Conservation (phyloP, 2,113 vertebrate species). For the Dryoscopus gambensis region DNA sequence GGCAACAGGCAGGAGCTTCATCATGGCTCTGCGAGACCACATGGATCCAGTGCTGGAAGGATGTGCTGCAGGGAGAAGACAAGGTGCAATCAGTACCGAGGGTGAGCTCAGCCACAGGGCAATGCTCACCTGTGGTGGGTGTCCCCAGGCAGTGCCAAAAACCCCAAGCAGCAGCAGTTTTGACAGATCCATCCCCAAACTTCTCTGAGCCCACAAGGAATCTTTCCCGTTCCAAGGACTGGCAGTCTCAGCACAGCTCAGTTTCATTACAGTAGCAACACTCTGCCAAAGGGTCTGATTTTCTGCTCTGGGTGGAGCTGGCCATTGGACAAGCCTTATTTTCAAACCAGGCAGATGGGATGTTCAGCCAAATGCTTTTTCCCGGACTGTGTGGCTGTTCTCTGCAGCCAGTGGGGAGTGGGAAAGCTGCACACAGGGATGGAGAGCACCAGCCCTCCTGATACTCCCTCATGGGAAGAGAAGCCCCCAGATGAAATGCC, state of each 20-base stretch:
- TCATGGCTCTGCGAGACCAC: neutral
- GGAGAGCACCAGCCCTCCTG: neutral
- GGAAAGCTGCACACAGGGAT: neutral
- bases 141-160: neutral
- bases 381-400: neutral
- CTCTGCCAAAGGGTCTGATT: constrained; percentile 38
- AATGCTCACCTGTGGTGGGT: neutral
- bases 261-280: neutral
- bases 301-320: constrained; percentile 53
- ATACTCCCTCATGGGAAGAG: accelerated
- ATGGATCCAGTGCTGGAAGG: neutral
- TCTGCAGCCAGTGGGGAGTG: neutral
- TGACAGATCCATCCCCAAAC: neutral
- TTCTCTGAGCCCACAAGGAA: neutral
- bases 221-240: neutral
- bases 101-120: neutral
- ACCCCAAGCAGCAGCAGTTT: neutral
- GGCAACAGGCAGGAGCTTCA: constrained; percentile 56
- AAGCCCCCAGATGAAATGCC: neutral
- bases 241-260: neutral
- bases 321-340: constrained; percentile 58
- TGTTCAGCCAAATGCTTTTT: constrained; percentile 45
- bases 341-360: constrained; percentile 63
- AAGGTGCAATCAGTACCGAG: neutral
- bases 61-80: neutral